Evolutionary conservation across 2,888 invertebrate genomes (phyloP).

Genomic region (Lasioglossum vierecki): DNA sequence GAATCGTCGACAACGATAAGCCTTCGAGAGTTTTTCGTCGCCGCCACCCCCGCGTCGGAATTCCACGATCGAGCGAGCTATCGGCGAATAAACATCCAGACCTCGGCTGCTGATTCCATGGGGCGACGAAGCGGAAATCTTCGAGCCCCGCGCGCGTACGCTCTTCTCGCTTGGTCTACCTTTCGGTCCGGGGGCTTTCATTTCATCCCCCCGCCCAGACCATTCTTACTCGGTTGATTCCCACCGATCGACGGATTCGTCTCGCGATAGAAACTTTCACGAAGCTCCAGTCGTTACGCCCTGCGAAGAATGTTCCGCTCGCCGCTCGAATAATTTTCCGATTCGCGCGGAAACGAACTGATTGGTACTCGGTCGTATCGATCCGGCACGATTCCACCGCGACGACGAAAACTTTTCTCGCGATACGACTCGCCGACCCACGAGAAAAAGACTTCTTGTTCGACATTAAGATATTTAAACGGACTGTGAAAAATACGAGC

Average conservation of each 20-base stretch:
- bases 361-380: constrained; percentile 59
- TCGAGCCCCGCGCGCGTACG: constrained; percentile 45
- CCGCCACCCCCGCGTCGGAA: constrained; percentile 53
- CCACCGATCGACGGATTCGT: constrained; percentile 54
- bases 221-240: constrained; percentile 42
- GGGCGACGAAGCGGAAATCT: constrained; percentile 70
- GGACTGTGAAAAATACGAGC: not conserved
- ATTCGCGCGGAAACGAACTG: constrained; percentile 69
- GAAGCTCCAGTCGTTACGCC: constrained; percentile 53
- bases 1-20: constrained; percentile 67
- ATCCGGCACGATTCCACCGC: constrained; percentile 27
- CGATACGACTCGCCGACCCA: constrained; percentile 23
- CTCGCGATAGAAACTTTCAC: constrained; percentile 60
- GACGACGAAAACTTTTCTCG: constrained; percentile 13
- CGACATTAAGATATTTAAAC: not conserved
- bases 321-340: constrained; percentile 67
- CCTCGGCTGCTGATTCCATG: constrained; percentile 63
- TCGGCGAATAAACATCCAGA: constrained; percentile 70
- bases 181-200: constrained; percentile 4
- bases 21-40: constrained; percentile 57
- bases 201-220: constrained; percentile 9
- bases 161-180: constrained; percentile 36
- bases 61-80: constrained; percentile 65
- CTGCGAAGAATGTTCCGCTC: constrained; percentile 47
- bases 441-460: constrained; percentile 1